Percentiles rank a stretch among this genome's conserved stretches.
Conservation (phyloP, 2,888 invertebrate genomes). For the Nymphalis c-album region DNA sequence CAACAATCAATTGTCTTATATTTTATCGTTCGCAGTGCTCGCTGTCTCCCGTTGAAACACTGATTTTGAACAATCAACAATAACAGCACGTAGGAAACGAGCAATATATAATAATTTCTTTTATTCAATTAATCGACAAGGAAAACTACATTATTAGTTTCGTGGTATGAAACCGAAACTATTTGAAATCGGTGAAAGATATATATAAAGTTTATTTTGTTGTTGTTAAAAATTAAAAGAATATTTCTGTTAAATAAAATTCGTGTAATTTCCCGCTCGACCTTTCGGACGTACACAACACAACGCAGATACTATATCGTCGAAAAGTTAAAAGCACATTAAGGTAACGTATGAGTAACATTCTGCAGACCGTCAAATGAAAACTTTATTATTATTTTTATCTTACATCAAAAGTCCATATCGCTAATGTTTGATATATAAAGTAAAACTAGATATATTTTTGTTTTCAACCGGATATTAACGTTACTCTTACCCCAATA, state of each 20-base stretch:
- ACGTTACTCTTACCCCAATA: no score
- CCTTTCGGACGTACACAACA: slow-evolving; percentile 49
- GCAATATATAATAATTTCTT: slow-evolving; percentile 23
- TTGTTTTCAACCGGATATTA: no score
- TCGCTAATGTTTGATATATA: slow-evolving; percentile 8
- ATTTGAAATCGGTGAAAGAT: background rate
- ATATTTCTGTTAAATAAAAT: background rate
- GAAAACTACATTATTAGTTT: background rate
- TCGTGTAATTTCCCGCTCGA: slow-evolving; percentile 36
- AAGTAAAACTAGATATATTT: background rate
- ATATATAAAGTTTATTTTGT: background rate
- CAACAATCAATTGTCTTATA: slow-evolving; percentile 77
- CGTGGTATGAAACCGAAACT: background rate
- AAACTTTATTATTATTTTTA: slow-evolving; percentile 37
- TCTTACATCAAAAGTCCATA: slow-evolving; percentile 22
- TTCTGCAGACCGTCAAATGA: slow-evolving; percentile 41
- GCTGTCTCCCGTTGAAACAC: slow-evolving; percentile 49
- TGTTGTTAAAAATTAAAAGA: background rate
- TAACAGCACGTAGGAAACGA: slow-evolving; percentile 32
- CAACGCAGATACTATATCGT: slow-evolving; percentile 47
- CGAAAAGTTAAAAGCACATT: slow-evolving; percentile 44
- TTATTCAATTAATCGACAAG: slow-evolving; percentile 24
- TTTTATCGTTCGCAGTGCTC: slow-evolving; percentile 64
- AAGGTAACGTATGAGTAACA: slow-evolving; percentile 41
- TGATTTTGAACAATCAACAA: slow-evolving; percentile 52